Conservation (phyloP, 2,888 invertebrate species). For the Dasysyrphus tricinctus region DNA sequence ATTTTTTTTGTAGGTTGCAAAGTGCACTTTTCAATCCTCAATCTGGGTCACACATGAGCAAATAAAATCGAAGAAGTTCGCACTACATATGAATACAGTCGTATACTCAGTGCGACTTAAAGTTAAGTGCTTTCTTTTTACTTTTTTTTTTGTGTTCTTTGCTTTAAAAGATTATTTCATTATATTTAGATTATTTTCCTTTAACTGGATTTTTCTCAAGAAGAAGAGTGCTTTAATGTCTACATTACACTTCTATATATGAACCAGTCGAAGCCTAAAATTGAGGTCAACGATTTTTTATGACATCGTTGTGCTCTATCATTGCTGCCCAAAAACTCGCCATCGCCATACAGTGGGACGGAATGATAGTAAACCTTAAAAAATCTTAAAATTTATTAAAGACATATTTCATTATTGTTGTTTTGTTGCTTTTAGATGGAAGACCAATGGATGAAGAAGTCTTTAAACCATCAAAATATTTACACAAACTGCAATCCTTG, state of each 20-base stretch:
- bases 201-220: constrained; percentile 51
- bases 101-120: not conserved
- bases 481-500: too few species aligned
- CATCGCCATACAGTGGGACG: constrained; percentile 22
- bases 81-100: not conserved
- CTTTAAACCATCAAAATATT: too few species aligned
- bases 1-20: constrained; percentile 20
- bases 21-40: constrained; percentile 58
- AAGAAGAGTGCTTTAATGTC: constrained; percentile 19
- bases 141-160: constrained; percentile 7
- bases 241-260: constrained; percentile 14
- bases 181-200: constrained; percentile 66
- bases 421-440: too few species aligned
- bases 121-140: constrained; percentile 44
- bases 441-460: too few species aligned
- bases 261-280: constrained; percentile 32
- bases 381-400: too few species aligned
- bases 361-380: not conserved
- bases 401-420: too few species aligned
- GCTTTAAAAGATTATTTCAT: constrained; percentile 58
- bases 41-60: constrained; percentile 57
- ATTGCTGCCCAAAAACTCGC: constrained; percentile 34
- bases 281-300: constrained; percentile 73
- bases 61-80: constrained; percentile 56
- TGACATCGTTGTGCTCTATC: constrained; percentile 59